Evolutionary conservation across 2,113 vertebrate species (phyloP), one percentile per base, ranked within the genome.

Genomic region (Melierax canorus): DNA sequence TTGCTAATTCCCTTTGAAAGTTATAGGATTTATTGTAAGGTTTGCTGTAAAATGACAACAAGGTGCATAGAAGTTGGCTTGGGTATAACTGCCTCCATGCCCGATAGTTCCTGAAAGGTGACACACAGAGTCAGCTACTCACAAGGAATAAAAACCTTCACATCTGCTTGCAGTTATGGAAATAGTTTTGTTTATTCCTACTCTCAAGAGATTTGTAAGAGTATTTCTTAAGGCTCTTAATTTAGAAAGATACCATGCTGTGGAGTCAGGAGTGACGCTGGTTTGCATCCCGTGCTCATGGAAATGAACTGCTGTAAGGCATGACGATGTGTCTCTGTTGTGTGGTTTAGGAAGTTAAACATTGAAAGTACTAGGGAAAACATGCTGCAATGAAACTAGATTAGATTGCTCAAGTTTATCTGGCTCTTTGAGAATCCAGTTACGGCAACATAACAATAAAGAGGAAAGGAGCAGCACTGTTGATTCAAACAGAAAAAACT

Each of bases 281-380:
- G 18, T 94, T 86, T 92, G 71, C 77, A 92, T 94, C 87, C 56
- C 30, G 72, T 92, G 53, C 64, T 95, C 84, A 73, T 76, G 67
- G 89, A 95, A 97, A 96, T 69, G 29, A 76, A 10, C 58, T 91
- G 91, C 95, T 97, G 22, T 75, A 32, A 95, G 92, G 69, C 84
- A 80, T 9, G 23, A 36, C 38, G 86, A 76, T 94, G 60, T 67
- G 39, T 84, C 92, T 95, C 80, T 72, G 55, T 77, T 94, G 48
- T 87, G 64, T 79, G 73, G 60, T 88, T 95, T 91, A 66, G 73
- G 80, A 94, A 91, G 86, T 82, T 89, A 91, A 89, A 95, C 66
- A 67, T 90, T 73, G 82, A 75, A 89, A 94, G 69, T 87, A 85
- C 69, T 50, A 64, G 60, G 46, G 63, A 78, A 90, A 86, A 68